Base-by-base conservation (phyloP, 2,888 invertebrate genomes). In the Ormyrus rosae region DNA sequence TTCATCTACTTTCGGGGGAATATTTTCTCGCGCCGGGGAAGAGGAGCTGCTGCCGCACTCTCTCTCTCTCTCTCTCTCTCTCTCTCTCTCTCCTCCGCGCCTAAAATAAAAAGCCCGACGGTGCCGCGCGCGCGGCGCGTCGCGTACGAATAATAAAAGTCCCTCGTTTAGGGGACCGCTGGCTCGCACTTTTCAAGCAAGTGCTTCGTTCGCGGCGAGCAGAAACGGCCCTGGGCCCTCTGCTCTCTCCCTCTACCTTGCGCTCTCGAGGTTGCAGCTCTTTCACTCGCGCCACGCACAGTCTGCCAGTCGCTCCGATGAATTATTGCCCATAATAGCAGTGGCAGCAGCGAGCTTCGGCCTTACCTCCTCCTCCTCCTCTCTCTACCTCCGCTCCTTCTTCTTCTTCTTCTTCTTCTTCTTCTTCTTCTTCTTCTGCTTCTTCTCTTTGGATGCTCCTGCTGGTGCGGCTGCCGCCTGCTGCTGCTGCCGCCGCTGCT, bases 311-410 rank as follows among this genome's bases (percentile, higher is more conserved):
- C 89, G 88, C 90, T 68, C 74, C 90, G 89, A 90, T 90, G 90
- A 90, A 89, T 90, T 90, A 90, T 90, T 90, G 90, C 88, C 90
- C 90, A 90, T 90, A 90, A 90, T 90, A 90, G 90, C 90, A 90
- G 90, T 90, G 90, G 90, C 87, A 86, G 86, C 84, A 83, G 85
- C 85, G 84, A 87, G 86, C 85, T 85, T 87, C 86, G 86, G 85
- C 84, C 86, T 83, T 83, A 78, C 78, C 81, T 58, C 64, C n/a
- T n/a, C 80, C 81, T 81, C 83, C 48, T 50, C 51, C 63, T 63
- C 45, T 53, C 11, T 61, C 60, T 34, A 9, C 13, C 58, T 64
- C 46, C 73, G 11, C 19, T 50, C 60, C 11, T 58, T 65, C 68
- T 46, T 69, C 46, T 51, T 50, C 65, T 69, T 68, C 45, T 50